Percentiles rank a stretch among this genome's conserved stretches.
Conservation (phyloP, 2,113 vertebrate species). For the Forbesichthys papilliferus region DNA sequence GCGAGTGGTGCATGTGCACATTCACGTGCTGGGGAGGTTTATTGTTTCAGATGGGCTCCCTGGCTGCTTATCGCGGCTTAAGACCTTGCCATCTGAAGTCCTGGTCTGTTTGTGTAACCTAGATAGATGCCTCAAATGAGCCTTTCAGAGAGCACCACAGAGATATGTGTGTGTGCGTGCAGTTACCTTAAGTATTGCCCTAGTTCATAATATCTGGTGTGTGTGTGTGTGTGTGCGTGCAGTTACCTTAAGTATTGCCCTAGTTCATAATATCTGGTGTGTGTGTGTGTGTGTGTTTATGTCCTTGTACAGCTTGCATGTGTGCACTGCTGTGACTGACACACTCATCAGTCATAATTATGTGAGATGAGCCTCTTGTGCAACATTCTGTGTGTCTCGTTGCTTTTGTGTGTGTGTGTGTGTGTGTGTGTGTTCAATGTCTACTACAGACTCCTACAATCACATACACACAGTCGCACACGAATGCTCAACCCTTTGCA, state of each 20-base stretch:
- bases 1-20: background rate
- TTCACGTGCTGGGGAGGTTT: background rate
- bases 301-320: background rate
- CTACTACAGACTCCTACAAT: background rate
- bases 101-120: background rate
- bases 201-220: background rate
- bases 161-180: background rate
- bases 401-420: constrained; percentile 14
- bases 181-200: background rate
- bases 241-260: background rate
- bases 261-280: background rate
- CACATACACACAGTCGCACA: constrained; percentile 1
- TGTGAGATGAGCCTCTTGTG: constrained; percentile 10
- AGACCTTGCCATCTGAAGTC: background rate
- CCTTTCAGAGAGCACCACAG: background rate
- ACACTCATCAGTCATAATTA: constrained; percentile 40
- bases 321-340: constrained; percentile 20
- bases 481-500: background rate
- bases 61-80: background rate
- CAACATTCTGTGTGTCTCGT: background rate
- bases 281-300: constrained; percentile 9
- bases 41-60: background rate
- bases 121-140: background rate
- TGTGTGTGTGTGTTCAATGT: background rate
- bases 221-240: constrained; percentile 5